A percentile compares a stretch with the other conserved stretches of the same genome.
phyloP scores from a whole-genome alignment of 2,797 vertebrate genomes.

The Bradypodion pumilum region DNA sequence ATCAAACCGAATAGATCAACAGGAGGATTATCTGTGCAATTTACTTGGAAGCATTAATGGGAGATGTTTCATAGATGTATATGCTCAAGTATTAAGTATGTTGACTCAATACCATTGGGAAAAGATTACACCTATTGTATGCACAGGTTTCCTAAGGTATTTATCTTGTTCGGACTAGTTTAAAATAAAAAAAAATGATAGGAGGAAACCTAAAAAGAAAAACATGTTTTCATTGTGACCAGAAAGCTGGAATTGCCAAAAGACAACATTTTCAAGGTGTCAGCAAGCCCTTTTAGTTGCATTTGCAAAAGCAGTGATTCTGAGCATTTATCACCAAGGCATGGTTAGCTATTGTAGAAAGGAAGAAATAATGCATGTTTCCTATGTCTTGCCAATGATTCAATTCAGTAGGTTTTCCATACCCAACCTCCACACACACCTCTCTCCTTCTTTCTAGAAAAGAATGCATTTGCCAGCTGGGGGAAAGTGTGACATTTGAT shows the following conservation, averaged over 20 bases:
- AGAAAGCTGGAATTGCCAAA: not conserved
- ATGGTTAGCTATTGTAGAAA: conserved; percentile 46
- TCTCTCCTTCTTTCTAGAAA: conserved; percentile 35
- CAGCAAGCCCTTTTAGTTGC: conserved; percentile 42
- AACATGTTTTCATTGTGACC: conserved; percentile 16
- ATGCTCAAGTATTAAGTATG: not conserved
- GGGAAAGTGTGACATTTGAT: conserved; percentile 48
- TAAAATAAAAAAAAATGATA: conserved; percentile 10
- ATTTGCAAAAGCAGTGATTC: conserved; percentile 52
- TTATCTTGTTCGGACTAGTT: conserved; percentile 28
- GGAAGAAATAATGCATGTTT: conserved; percentile 45
- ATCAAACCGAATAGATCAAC: conserved; percentile 61
- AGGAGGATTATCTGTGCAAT: conserved; percentile 61
- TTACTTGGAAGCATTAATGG: conserved; percentile 66
- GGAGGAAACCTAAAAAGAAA: conserved; percentile 5
- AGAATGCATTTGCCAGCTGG: conserved; percentile 54
- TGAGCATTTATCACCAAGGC: conserved; percentile 39
- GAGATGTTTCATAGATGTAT: conserved; percentile 44
- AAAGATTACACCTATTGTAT: conserved; percentile 4
- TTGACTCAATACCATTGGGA: conserved; percentile 30
- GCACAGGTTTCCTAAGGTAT: conserved; percentile 1
- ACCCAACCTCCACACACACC: conserved; percentile 31
- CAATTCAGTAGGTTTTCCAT: conserved; percentile 54
- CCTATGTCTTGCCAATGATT: conserved; percentile 50
- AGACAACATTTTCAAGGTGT: conserved; percentile 31